Evolutionary conservation across 2,888 invertebrate genomes (phyloP), one percentile per base, ranked within the genome.

Genomic region (Drosophila rubida): DNA sequence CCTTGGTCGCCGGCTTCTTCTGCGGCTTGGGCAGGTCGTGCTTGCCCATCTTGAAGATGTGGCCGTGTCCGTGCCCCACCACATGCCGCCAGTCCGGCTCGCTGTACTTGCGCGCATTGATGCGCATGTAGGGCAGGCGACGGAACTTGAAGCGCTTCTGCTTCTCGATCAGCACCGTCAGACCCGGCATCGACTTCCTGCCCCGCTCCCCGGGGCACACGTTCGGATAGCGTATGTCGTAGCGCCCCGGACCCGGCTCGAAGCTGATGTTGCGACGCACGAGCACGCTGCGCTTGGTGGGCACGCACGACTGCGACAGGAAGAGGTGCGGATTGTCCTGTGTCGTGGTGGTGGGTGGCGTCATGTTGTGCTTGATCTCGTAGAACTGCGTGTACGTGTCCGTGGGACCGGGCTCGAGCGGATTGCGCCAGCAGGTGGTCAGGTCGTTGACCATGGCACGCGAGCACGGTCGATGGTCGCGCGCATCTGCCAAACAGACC

Each of bases 61-160:
- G 69, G 0, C 54, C 61, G 11, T 84, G 85, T 0, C 91, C 91
- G 3, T 60, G 59, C 0, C 91, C 91, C 2, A 14, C 4, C 0
- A 91, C 89, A 27, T 91, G 91, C 0, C 80, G 78, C 85, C 85
- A 90, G 14, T 88, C 79, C 2, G 87, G 81, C 4, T 78, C 70
- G 25, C 80, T 76, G 9, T 73, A 74, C 0, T 59, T 66, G 0
- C 58, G 32, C 0, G 32, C 6, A 46, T 69, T 78, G 13, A 90
- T 78, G 1, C 66, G 67, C 5, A 32, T 65, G 37, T 74, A 90
- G 0, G 85, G 78, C 54, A 74, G 57, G 0, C 86, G 82, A 0
- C 91, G 90, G 11, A 91, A 91, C 64, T 86, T 89, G 0, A 59
- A 50, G 0, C 88, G 80, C 35, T 91, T 91, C 50, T 87, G 78